phyloP scores from a whole-genome alignment of 2,113 vertebrate genomes.

The Oreochromis niloticus region DNA sequence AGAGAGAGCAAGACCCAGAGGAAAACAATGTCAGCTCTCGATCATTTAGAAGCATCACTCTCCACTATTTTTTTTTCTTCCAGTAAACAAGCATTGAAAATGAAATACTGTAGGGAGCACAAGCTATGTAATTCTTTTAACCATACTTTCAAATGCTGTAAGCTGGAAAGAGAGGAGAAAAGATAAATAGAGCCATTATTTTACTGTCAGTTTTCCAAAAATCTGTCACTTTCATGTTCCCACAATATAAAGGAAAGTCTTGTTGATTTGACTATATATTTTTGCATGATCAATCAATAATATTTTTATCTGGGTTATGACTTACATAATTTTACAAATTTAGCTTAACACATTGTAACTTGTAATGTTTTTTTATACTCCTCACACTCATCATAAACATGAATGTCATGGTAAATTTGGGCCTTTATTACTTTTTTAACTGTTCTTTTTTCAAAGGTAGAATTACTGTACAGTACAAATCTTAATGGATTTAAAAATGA shows the following conservation, averaged over 20 bases:
- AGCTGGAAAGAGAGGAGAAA: background rate
- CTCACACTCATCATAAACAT: background rate
- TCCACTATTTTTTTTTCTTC: background rate
- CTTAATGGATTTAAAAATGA: background rate
- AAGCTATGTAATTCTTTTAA: background rate
- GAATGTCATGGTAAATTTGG: background rate
- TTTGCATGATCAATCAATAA: background rate
- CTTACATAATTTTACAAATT: background rate
- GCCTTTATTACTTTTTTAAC: background rate
- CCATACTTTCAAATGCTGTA: background rate
- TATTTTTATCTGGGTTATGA: background rate
- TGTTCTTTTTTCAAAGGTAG: background rate
- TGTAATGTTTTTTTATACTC: background rate
- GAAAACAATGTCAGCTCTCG: slow-evolving; percentile 50
- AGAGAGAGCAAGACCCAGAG: slow-evolving; percentile 45
- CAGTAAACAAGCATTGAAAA: slow-evolving; percentile 40
- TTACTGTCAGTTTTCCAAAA: background rate
- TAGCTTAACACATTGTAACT: background rate
- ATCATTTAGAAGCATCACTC: slow-evolving; percentile 48
- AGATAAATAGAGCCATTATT: background rate
- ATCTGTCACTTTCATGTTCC: background rate
- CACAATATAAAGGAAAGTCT: background rate
- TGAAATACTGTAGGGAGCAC: slow-evolving; percentile 14
- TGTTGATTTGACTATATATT: background rate
- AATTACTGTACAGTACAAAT: background rate